Conservation (phyloP, 1,140 invertebrate species). For the Galleria mellonella region DNA sequence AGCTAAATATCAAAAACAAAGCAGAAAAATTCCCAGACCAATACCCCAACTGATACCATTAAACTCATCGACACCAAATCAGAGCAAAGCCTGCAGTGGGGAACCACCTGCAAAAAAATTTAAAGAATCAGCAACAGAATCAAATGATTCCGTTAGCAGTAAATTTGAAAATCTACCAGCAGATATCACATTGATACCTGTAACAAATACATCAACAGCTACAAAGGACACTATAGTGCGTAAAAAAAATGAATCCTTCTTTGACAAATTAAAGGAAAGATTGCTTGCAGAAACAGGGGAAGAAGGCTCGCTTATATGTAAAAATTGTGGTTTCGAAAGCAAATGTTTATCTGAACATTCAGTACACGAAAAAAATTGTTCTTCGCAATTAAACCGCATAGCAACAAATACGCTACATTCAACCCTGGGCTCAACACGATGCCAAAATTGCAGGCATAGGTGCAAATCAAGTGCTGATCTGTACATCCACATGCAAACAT, state of each 20-base stretch:
- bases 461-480: conserved; percentile 89
- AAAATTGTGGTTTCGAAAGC: conserved; percentile 84
- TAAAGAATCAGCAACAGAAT: conserved; percentile 35
- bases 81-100: conserved; percentile 34
- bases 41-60: conserved; percentile 84
- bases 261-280: conserved; percentile 87
- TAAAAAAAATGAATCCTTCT: conserved; percentile 86
- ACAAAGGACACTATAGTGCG: conserved; percentile 38
- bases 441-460: conserved; percentile 88
- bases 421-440: conserved; percentile 83
- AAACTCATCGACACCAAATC: conserved; percentile 54
- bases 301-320: conserved; percentile 79
- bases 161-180: conserved; percentile 37
- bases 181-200: conserved; percentile 43
- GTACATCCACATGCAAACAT: conserved; percentile 82
- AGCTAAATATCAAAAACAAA: conserved; percentile 38
- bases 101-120: conserved; percentile 60
- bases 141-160: conserved; percentile 20
- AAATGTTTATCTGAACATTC: conserved; percentile 89
- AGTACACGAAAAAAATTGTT: conserved; percentile 82
- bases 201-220: conserved; percentile 17
- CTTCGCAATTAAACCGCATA: conserved; percentile 35
- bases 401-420: conserved; percentile 41
- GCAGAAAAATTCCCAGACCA: conserved; percentile 76
- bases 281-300: conserved; percentile 74